Evolutionary conservation across 2,797 vertebrate species (phyloP), one percentile per base, ranked within the genome.

Genomic region (Anguilla anguilla): DNA sequence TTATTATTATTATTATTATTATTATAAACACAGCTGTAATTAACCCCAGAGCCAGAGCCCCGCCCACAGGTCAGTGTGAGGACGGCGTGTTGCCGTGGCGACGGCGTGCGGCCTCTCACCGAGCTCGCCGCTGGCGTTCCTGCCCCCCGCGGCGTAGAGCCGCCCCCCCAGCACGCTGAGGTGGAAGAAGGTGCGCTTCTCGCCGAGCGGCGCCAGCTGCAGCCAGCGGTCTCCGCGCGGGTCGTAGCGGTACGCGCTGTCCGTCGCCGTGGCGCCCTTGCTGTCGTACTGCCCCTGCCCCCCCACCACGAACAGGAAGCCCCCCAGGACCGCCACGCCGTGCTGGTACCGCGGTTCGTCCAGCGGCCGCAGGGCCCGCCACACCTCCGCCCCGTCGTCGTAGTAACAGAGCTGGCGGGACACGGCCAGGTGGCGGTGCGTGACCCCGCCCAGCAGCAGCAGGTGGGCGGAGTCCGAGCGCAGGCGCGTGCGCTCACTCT

Each of bases 251-350:
- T 96, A 97, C 1, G 93, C 96, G 3, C 94, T 96, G 93, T 97
- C 96, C 6, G 96, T 95, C 28, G 96, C 96, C 0, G 96, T 97
- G 92, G 97, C 96, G 0, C 96, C 96, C 88, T 97, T 97, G 90
- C 96, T 97, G 93, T 97, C 96, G 0, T 97, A 97, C 0, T 96
- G 96, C 86, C 95, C 96, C 92, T 97, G 96, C 67, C 96, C 96
- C 89, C 96, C 96, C 19, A 97, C 96, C 1, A 97, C 97, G 83
- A 96, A 97, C 86, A 97, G 96, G 89, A 97, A 97, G 31, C 95
- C 96, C 0, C 96, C 96, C 0, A 97, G 91, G 13, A 97, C 93
- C 74, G 96, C 96, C 77, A 97, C 95, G 0, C 96, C 96, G 6
- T 97, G 96, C 92, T 97, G 96, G 86, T 97, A 97, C 9, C 96